Evolutionary conservation across 1,140 invertebrate genomes (phyloP).

Genomic region (Neoseiulus cucumeris): DNA sequence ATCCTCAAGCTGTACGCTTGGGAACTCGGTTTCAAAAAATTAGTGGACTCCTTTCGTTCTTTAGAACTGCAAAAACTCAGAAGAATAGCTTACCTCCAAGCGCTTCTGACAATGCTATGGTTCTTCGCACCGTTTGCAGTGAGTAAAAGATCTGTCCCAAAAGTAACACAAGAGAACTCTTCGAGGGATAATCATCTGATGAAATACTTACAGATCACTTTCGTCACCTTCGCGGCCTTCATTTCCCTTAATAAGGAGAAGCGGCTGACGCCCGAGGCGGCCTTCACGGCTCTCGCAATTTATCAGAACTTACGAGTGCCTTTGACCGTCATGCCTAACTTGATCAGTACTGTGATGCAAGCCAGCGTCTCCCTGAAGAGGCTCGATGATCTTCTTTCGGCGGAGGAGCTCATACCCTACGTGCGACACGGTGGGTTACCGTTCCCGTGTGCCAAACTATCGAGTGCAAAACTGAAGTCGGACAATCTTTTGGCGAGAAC

Average conservation of each 20-base stretch:
- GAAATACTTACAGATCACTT: conserved; percentile 18
- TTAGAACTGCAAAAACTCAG: conserved; percentile 31
- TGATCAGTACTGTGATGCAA: conserved; percentile 24
- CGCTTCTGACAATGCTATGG: conserved; percentile 74
- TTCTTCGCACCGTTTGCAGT: conserved; percentile 88
- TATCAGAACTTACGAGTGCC: conserved; percentile 38
- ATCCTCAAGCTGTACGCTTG: conserved; percentile 58
- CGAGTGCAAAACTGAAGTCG: too few relatives aligned
- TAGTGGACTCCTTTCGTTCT: conserved; percentile 24
- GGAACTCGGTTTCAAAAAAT: conserved; percentile 41
- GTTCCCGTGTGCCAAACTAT: too few relatives aligned
- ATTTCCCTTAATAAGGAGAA: conserved; percentile 30
- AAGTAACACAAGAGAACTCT: not conserved
- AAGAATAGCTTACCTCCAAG: conserved; percentile 30
- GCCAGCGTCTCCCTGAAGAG: conserved; percentile 24
- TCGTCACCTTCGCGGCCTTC: conserved; percentile 28
- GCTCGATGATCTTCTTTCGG: conserved; percentile 24
- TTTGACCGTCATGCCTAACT: conserved; percentile 30
- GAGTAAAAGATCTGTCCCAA: conserved; percentile 26
- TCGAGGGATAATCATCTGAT: not conserved
- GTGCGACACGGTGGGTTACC: not conserved
- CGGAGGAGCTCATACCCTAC: conserved; percentile 24
- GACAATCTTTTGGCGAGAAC: too few relatives aligned
- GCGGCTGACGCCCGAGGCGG: conserved; percentile 35
- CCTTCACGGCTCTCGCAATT: conserved; percentile 40